These are phyloP conservation scores for Tamandua tetradactyla DNA, from an alignment of 2,797 vertebrate genomes.

Conservation along the genomic window DNA sequence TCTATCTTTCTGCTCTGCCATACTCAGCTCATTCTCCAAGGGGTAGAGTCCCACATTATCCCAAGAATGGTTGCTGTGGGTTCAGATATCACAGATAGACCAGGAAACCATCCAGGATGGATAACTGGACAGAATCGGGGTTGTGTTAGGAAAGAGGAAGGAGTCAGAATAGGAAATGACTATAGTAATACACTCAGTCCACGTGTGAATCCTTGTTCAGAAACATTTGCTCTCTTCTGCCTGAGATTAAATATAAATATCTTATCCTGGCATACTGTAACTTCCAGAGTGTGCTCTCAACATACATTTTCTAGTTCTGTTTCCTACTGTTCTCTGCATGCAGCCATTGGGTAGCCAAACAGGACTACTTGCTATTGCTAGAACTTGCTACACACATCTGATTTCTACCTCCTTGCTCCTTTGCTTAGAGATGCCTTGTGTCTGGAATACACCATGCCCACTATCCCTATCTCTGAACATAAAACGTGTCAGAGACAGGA, in stretches of 20 bases:
- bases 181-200: not conserved
- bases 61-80: not conserved
- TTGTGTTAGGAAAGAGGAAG: not conserved
- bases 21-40: not conserved
- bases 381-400: not conserved
- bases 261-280: not conserved
- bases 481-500: not conserved
- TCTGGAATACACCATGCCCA: not conserved
- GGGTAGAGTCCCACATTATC: not conserved
- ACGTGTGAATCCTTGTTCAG: not conserved
- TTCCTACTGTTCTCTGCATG: not conserved
- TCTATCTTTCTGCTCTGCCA: not conserved
- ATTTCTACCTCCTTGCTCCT: not conserved
- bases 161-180: not conserved
- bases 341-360: not conserved
- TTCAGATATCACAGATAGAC: not conserved
- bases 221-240: slow-evolving; percentile 28
- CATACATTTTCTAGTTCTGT: not conserved
- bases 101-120: not conserved
- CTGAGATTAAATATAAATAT: not conserved
- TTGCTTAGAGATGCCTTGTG: not conserved
- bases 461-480: not conserved
- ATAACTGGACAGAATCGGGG: not conserved
- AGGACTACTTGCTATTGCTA: not conserved
- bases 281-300: not conserved